Percentiles rank a stretch among this genome's conserved stretches.
Conservation (phyloP, 64 coral and sea anemone genomes). For the Porites australiensis region DNA sequence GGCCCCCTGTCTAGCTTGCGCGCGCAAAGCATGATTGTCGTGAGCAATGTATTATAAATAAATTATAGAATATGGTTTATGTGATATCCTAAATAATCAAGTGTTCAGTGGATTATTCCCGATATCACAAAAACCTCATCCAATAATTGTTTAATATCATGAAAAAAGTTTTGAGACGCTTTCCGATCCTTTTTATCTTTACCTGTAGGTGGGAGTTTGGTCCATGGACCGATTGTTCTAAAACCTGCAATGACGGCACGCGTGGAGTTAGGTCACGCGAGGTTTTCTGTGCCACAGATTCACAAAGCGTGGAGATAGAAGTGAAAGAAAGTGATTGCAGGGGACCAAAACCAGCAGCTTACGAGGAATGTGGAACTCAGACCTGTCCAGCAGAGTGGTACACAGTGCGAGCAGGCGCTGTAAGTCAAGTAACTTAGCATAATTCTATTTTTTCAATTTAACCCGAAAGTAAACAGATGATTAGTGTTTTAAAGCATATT, state of each 20-base stretch:
- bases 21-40: too few relatives aligned
- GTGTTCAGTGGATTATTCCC: too few relatives aligned
- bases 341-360: constrained; percentile 21
- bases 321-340: constrained; percentile 17
- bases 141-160: too few relatives aligned
- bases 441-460: background rate
- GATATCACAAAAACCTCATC: too few relatives aligned
- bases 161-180: background rate
- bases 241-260: constrained; percentile 62
- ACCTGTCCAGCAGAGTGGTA: constrained; percentile 64
- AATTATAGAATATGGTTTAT: too few relatives aligned
- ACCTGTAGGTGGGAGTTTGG: constrained; percentile 30
- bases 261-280: constrained; percentile 39
- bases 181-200: background rate
- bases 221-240: constrained; percentile 50
- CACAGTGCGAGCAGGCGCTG: constrained; percentile 27
- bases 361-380: constrained; percentile 26
- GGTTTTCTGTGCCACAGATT: constrained; percentile 51
- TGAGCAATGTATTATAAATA: too few relatives aligned
- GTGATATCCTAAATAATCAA: too few relatives aligned
- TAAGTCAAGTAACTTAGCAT: background rate
- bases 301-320: constrained; percentile 34
- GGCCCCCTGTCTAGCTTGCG: too few relatives aligned
- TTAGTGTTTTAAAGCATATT: too few relatives aligned
- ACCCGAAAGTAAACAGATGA: background rate